Evolutionary conservation across 2,113 vertebrate species (phyloP), one percentile per base, ranked within the genome.

Genomic region (Oxyura jamaicensis): DNA sequence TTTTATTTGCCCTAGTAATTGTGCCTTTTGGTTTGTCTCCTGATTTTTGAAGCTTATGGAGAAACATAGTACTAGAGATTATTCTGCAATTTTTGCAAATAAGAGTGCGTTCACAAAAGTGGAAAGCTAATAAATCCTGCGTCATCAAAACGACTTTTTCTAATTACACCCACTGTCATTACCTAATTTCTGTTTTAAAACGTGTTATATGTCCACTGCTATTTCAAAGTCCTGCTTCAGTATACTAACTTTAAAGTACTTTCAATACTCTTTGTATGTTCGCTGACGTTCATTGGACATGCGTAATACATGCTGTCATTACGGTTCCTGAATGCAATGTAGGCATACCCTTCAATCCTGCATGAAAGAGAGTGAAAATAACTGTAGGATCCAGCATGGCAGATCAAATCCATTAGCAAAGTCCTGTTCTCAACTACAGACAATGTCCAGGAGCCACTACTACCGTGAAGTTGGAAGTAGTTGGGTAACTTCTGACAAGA

Each of bases 201-300:
- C 3, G 4, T 39, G 83, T 12, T 11, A 1, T 48, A 29, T 63
- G 31, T 18, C 62, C 8, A 13, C 8, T 0, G 0, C 44, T 87
- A 16, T 62, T 75, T 87, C 4, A 0, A 69, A 65, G 23, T 72
- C 35, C 26, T 33, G 0, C 15, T 33, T 75, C 0, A 59, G 60
- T 59, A 33, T 15, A 4, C 22, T 78, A 3, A 26, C 46, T 50
- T 65, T 19, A 23, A 55, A 41, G 36, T 67, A 42, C 14, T 21
- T 59, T 74, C 23, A 50, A 0, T 66, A 16, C 17, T 48, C 10
- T 44, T 62, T 44, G 23, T 31, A 22, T 8, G 22, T 78, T 20
- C 39, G 8, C 44, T 46, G 6, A 60, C 75, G 19, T 39, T 66
- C 19, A 18, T 65, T 8, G 6, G 33, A 13, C 8, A 2, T 68